These are phyloP conservation scores for Pyrocephalus nanus DNA, from an alignment of 2,797 vertebrate genomes.

Conservation along the genomic window DNA sequence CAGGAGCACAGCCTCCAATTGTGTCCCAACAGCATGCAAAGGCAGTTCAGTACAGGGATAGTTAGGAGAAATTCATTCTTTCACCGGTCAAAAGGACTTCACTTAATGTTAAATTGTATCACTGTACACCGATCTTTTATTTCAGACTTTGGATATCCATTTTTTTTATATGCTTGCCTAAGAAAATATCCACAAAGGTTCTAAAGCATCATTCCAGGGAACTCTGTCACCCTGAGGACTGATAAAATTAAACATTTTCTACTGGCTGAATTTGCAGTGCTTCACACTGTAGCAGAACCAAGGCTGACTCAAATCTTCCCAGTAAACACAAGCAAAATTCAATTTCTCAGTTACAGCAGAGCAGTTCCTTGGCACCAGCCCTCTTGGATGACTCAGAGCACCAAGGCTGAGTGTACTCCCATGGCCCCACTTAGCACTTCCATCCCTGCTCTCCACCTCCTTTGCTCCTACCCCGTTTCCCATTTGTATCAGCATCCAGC, in stretches of 20 bases:
- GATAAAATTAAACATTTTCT: neutral
- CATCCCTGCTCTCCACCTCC: neutral
- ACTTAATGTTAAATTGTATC: neutral
- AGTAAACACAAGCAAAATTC: conserved; percentile 47
- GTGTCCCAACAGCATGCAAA: neutral
- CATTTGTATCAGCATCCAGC: neutral
- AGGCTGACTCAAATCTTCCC: conserved; percentile 52
- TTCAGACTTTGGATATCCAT: neutral
- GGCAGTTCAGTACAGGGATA: neutral
- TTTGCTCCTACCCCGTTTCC: neutral
- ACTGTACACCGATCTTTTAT: neutral
- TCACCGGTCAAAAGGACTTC: neutral
- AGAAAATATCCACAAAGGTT: neutral
- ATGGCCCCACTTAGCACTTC: neutral
- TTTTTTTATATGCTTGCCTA: neutral
- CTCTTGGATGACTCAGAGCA: conserved; percentile 54
- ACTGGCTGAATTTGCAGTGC: neutral
- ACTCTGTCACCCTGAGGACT: neutral
- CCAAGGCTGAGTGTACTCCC: neutral
- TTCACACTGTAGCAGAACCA: neutral
- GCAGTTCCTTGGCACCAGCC: conserved; percentile 47
- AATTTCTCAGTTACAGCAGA: conserved; percentile 18
- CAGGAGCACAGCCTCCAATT: neutral
- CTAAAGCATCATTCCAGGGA: neutral
- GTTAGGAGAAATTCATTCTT: neutral